Evolutionary conservation across 2,113 vertebrate species (phyloP).

Genomic region (Nymphicus hollandicus): DNA sequence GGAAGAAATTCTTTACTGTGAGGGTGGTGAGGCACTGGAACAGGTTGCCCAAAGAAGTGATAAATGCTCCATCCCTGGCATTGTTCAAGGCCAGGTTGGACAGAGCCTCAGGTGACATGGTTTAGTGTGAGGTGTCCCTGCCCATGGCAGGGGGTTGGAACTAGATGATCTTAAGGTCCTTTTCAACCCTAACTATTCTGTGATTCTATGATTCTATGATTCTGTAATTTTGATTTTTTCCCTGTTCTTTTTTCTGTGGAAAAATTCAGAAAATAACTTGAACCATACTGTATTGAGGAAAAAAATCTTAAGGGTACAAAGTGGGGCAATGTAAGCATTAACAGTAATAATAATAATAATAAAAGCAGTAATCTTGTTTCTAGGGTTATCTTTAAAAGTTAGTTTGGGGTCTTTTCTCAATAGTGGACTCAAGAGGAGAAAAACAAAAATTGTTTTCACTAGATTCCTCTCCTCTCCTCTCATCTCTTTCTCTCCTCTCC

Average conservation of each 20-base stretch:
- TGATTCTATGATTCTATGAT: not conserved
- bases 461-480: not conserved
- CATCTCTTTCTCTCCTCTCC: too few relatives aligned
- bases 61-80: not conserved
- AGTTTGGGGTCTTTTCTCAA: not conserved
- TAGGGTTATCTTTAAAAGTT: not conserved
- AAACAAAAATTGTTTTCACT: not conserved
- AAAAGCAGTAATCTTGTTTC: not conserved
- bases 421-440: not conserved
- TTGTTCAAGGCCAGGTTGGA: not conserved
- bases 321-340: not conserved
- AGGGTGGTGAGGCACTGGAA: too few relatives aligned
- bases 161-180: not conserved
- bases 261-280: not conserved
- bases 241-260: not conserved
- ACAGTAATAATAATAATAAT: not conserved
- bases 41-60: not conserved
- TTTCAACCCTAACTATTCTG: not conserved
- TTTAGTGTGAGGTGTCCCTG: not conserved
- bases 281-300: not conserved
- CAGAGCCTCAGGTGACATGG: not conserved
- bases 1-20: not conserved
- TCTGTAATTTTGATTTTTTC: not conserved
- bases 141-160: not conserved
- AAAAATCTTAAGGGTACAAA: not conserved